Evolutionary conservation across 2,888 invertebrate genomes (phyloP).

Genomic region (Xestoiulus laeticollis): DNA sequence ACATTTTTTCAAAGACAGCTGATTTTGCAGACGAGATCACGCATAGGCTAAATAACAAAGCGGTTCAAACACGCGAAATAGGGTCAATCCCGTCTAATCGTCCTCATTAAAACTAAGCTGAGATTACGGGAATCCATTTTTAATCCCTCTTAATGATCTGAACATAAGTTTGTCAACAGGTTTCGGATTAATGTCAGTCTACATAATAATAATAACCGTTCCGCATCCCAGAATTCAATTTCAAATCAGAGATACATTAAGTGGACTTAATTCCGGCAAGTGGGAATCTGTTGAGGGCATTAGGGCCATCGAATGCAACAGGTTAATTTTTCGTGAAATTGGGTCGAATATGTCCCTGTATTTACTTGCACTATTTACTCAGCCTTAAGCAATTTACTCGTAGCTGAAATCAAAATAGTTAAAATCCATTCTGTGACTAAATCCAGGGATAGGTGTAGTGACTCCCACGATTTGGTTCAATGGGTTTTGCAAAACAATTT

Average conservation of each 20-base stretch:
- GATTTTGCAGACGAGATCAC: no score
- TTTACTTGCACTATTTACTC: no score
- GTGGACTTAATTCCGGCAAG: background rate
- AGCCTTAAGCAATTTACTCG: no score
- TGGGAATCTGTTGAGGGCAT: background rate
- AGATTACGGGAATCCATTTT: background rate
- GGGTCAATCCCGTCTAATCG: constrained; percentile 8
- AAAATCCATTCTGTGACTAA: no score
- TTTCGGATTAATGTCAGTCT: background rate
- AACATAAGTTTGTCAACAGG: constrained; percentile 7
- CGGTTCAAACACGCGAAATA: background rate
- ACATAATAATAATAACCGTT: background rate
- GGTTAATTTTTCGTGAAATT: background rate
- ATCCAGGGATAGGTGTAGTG: no score
- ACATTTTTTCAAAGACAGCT: no score
- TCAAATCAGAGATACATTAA: background rate
- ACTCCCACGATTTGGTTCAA: background rate
- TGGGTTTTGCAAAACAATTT: background rate
- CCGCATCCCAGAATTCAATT: background rate
- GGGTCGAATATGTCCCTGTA: background rate
- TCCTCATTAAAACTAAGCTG: background rate
- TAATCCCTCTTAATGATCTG: constrained; percentile 12
- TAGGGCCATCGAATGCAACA: background rate
- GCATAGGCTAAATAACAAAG: no score
- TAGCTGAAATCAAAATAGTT: no score